Conservation (phyloP, 2,888 invertebrate genomes). For the Craniophora ligustri region DNA sequence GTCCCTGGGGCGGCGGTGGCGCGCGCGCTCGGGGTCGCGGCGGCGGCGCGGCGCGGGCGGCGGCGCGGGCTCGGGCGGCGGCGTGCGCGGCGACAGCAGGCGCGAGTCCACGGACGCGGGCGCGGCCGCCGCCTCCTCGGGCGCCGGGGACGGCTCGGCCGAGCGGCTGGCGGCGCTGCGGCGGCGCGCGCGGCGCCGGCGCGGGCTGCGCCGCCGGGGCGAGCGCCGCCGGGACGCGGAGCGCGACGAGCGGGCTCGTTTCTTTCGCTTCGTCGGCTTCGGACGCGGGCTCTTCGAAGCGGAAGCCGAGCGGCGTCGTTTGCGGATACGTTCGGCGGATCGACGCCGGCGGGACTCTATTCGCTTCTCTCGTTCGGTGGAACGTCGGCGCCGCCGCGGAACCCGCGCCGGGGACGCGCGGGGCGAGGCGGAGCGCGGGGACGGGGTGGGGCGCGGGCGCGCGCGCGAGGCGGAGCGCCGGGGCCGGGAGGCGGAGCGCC, state of each 20-base stretch:
- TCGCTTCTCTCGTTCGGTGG: conserved; percentile 56
- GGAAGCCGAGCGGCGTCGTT: conserved; percentile 64
- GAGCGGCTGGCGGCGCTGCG: conserved; percentile 33
- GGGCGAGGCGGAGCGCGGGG: conserved; percentile 59
- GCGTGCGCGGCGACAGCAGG: conserved; percentile 70
- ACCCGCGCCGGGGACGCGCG: conserved; percentile 53
- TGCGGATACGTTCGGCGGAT: conserved; percentile 59
- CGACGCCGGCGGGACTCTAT: conserved; percentile 63
- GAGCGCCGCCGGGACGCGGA: conserved; percentile 58
- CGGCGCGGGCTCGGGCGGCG: conserved; percentile 59
- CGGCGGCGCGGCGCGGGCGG: conserved; percentile 77
- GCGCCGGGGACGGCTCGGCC: conserved; percentile 47
- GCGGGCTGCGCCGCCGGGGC: conserved; percentile 60
- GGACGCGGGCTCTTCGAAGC: conserved; percentile 57
- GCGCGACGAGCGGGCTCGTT: conserved; percentile 67
- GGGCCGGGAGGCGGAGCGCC: conserved; percentile 54
- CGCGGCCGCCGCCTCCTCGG: conserved; percentile 58
- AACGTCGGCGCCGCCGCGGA: conserved; percentile 62
- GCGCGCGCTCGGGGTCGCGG: conserved; percentile 56
- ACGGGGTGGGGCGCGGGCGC: conserved; percentile 52
- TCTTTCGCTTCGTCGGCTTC: conserved; percentile 71
- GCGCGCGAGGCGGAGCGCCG: conserved; percentile 30
- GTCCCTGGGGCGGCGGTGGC: conserved; percentile 74
- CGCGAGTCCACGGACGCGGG: conserved; percentile 57
- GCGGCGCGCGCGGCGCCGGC: conserved; percentile 65